Evolutionary conservation across 2,113 vertebrate species (phyloP).

Genomic region (Pogonocichla stellata): DNA sequence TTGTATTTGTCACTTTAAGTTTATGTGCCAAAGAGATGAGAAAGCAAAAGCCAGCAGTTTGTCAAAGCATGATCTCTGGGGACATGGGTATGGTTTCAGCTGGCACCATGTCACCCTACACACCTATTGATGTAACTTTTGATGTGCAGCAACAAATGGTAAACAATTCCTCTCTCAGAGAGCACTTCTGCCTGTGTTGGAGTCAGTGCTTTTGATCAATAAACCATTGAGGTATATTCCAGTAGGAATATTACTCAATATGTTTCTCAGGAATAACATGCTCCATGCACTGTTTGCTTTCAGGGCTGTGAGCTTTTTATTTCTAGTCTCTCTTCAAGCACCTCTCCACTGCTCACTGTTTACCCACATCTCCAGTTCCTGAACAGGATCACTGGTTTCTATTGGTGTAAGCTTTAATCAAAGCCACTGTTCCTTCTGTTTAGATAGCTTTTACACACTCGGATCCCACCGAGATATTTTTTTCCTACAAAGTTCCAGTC

Average conservation of each 20-base stretch:
- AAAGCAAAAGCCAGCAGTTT: slow-evolving; percentile 51
- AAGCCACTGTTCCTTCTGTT: not conserved
- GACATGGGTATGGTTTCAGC: not conserved
- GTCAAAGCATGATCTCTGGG: slow-evolving; percentile 8
- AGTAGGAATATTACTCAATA: not conserved
- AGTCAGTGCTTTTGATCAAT: slow-evolving; percentile 41
- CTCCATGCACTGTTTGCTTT: not conserved
- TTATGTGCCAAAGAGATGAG: slow-evolving; percentile 8
- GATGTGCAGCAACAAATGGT: slow-evolving; percentile 42
- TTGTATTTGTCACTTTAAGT: not conserved
- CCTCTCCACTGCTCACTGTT: not conserved
- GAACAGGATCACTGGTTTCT: not conserved
- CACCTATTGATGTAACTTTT: slow-evolving; percentile 19
- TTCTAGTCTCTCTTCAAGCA: not conserved
- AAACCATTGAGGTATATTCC: not conserved
- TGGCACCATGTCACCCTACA: not conserved
- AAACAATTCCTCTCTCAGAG: not conserved
- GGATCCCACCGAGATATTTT: not conserved
- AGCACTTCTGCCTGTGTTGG: not conserved
- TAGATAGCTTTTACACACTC: not conserved
- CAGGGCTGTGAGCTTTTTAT: not conserved
- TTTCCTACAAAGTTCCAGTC: not conserved
- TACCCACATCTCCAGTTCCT: not conserved
- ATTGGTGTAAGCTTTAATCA: not conserved
- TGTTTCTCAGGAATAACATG: not conserved